Conservation (phyloP, 2,113 vertebrate species). For the Callopanchax toddi region DNA sequence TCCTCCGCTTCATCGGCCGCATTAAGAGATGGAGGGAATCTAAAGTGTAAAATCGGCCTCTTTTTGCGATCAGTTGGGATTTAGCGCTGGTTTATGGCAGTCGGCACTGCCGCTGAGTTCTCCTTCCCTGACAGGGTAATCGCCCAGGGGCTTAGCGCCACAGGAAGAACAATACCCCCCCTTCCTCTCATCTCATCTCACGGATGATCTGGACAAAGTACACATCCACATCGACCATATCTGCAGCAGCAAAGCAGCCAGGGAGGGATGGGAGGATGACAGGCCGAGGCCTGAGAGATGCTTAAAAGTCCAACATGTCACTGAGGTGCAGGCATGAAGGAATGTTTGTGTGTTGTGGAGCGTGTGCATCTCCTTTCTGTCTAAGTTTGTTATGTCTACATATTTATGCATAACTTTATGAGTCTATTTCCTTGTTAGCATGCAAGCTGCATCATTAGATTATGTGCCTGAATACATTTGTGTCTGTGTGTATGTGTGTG, state of each 20-base stretch:
- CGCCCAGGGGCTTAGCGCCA: constrained; percentile 78
- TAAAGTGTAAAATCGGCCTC: constrained; percentile 82
- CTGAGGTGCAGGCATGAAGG: constrained; percentile 55
- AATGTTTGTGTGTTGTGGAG: constrained; percentile 64
- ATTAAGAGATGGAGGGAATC: constrained; percentile 82
- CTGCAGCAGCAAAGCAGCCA: constrained; percentile 59
- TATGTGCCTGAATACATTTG: not conserved
- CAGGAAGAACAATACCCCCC: constrained; percentile 80
- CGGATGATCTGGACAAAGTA: constrained; percentile 80
- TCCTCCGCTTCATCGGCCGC: constrained; percentile 76
- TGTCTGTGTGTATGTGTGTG: constrained; percentile 17
- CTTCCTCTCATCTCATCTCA: constrained; percentile 81
- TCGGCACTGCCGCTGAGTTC: constrained; percentile 73
- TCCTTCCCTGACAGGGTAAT: constrained; percentile 83
- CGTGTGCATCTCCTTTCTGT: constrained; percentile 28
- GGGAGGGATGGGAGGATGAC: constrained; percentile 69
- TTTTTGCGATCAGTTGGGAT: constrained; percentile 82
- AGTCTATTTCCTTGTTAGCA: constrained; percentile 8
- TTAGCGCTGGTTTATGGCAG: constrained; percentile 83
- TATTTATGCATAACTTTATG: constrained; percentile 17
- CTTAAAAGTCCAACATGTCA: constrained; percentile 62
- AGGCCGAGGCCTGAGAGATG: constrained; percentile 61
- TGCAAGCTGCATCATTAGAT: not conserved
- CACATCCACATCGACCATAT: constrained; percentile 74
- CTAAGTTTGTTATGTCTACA: constrained; percentile 32